Conservation (phyloP, 53 echinoderm and acorn worm species). For the Zoroaster sp. region DNA sequence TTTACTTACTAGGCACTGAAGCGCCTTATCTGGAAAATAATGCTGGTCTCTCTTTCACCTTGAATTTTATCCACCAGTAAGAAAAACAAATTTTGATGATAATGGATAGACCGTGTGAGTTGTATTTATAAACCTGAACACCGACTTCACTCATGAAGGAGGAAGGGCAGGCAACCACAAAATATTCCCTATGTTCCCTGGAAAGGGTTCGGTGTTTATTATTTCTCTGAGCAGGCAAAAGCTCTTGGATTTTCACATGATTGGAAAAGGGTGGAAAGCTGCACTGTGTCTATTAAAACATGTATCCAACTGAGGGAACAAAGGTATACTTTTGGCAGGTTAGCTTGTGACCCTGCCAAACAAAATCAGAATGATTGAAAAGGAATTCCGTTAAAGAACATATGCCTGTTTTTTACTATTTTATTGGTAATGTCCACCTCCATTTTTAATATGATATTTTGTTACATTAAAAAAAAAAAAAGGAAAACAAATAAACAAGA, state of each 20-base stretch:
- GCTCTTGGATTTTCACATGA: constrained; percentile 3
- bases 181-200: too few species aligned
- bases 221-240: constrained; percentile 17
- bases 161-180: neutral
- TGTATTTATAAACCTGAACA: neutral
- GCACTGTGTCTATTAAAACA: neutral
- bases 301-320: neutral
- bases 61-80: constrained; percentile 5
- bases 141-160: neutral
- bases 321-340: neutral
- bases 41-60: neutral
- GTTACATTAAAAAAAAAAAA: too few species aligned
- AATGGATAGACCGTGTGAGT: neutral
- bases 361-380: too few species aligned
- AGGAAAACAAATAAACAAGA: too few species aligned
- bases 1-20: too few species aligned
- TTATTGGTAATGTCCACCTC: too few species aligned
- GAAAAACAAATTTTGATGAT: constrained; percentile 10
- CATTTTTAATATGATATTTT: too few species aligned
- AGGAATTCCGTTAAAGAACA: too few species aligned
- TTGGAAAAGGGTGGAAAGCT: neutral
- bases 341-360: too few species aligned
- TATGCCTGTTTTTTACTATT: too few species aligned
- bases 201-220: too few species aligned
- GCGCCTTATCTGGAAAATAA: neutral